Evolutionary conservation across 2,888 invertebrate species (phyloP), one percentile per base, ranked within the genome.

Genomic region (Euzetes globulus): DNA sequence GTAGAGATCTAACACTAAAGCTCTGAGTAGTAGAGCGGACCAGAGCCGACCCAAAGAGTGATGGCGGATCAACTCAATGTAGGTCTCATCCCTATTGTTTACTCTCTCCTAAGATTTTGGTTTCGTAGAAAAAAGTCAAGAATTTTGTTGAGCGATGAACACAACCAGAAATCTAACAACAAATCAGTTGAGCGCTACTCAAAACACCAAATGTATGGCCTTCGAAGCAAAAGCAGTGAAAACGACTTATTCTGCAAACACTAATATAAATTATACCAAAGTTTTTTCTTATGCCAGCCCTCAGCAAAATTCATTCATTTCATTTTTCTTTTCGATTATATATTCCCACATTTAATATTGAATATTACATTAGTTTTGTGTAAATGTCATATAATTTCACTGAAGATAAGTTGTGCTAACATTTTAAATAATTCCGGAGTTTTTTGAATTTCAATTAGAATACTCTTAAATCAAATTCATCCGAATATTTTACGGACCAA

Each of bases 161-260:
- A 58, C 25, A 58, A 58, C 27, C 58, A 58, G 29, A 58, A 11
- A 58, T 58, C 58, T 29, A 11, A 58, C 25, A 27, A 58, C 27
- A 58, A 58, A 58, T 22, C 58, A 58, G 22, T 58, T 58, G 58
- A 58, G 22, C 58, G 58, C 58, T 27, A 58, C 58, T 58, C 25
- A 58, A 58, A 50, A 7, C 19, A n/a, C 6, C 6, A 19, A 15
- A 52, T 52, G 13, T 47, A 47, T 47, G 13, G 47, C 13, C 47
- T 47, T 3, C 19, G 11, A 4, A 55, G 55, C 27, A 13, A 58
- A 27, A 27, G n/a, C 29, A 58, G 27, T 22, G 15, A 58, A 11
- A 58, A 58, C 11, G 7, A 29, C 25, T 58, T 50, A 50, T 4
- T 4, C 17, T 27, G 27, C 58, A 58, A 58, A 58, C 55, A 55